Conservation (phyloP, 2,797 vertebrate species). For the Garrulus glandarius region DNA sequence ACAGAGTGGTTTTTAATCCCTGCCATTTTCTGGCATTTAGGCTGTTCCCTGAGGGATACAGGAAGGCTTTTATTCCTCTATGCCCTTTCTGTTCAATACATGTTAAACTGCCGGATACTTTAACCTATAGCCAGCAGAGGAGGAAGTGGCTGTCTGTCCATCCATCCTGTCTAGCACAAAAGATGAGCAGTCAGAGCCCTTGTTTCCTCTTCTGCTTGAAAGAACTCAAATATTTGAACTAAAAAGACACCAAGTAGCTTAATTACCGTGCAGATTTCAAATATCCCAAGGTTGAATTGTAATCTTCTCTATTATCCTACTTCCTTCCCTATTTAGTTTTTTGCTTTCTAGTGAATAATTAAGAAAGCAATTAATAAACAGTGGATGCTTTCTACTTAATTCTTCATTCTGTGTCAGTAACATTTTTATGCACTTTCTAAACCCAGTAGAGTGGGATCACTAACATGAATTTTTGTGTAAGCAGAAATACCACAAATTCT, state of each 20-base stretch:
- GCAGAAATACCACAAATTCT: conserved; percentile 20
- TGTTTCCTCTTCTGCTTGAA: background rate
- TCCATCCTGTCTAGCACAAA: background rate
- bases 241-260: background rate
- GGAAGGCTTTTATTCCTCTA: conserved; percentile 35
- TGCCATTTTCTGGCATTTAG: background rate
- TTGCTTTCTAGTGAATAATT: conserved; percentile 32
- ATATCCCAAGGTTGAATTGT: background rate
- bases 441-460: background rate
- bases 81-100: background rate
- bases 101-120: background rate
- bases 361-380: conserved; percentile 38
- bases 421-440: background rate
- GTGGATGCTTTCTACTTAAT: conserved; percentile 12
- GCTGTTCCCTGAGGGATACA: background rate
- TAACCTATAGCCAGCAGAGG: conserved; percentile 10
- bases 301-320: background rate
- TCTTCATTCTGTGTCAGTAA: conserved; percentile 19
- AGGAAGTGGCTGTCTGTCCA: conserved; percentile 1
- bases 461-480: conserved; percentile 33
- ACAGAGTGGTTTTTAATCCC: background rate
- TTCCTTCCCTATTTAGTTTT: background rate
- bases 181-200: background rate
- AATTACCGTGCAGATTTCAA: background rate
- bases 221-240: background rate